These are phyloP conservation scores for Actias luna DNA, from an alignment of 2,888 invertebrate genomes.

Conservation along the genomic window DNA sequence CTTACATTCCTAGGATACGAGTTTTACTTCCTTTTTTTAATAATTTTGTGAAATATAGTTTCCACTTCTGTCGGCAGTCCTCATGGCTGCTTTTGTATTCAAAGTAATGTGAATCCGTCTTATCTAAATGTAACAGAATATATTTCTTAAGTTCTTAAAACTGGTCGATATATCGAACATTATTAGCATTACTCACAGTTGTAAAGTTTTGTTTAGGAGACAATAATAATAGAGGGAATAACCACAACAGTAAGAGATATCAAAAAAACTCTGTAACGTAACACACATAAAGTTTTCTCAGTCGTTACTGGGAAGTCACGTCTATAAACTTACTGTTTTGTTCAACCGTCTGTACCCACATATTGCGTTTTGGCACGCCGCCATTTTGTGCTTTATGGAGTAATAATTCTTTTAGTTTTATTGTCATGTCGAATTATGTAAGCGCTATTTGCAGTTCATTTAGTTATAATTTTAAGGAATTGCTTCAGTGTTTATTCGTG, in stretches of 20 bases:
- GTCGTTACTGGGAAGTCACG: slow-evolving; percentile 13
- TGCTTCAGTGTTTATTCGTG: neutral
- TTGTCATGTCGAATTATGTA: slow-evolving; percentile 38
- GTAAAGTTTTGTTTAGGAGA: neutral
- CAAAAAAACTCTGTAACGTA: neutral
- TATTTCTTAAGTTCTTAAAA: too few species aligned
- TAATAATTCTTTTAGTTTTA: slow-evolving; percentile 55
- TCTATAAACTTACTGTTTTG: slow-evolving; percentile 36
- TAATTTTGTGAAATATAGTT: too few species aligned
- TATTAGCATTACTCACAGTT: neutral
- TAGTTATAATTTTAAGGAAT: slow-evolving; percentile 11
- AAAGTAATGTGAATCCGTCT: too few species aligned
- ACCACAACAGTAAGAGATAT: neutral
- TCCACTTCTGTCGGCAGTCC: too few species aligned
- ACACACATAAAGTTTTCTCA: neutral
- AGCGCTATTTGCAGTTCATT: slow-evolving; percentile 17
- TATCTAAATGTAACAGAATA: too few species aligned
- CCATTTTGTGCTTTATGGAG: slow-evolving; percentile 54
- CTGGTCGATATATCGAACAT: too few species aligned
- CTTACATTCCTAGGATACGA: too few species aligned
- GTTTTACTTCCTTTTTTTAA: too few species aligned
- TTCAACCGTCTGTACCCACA: slow-evolving; percentile 32
- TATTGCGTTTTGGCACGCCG: slow-evolving; percentile 51
- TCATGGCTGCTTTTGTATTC: too few species aligned
- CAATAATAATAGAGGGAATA: neutral